A percentile compares a stretch with the other conserved stretches of the same genome.
Conservation (phyloP, 2,888 invertebrate genomes). For the Eilema depressum region DNA sequence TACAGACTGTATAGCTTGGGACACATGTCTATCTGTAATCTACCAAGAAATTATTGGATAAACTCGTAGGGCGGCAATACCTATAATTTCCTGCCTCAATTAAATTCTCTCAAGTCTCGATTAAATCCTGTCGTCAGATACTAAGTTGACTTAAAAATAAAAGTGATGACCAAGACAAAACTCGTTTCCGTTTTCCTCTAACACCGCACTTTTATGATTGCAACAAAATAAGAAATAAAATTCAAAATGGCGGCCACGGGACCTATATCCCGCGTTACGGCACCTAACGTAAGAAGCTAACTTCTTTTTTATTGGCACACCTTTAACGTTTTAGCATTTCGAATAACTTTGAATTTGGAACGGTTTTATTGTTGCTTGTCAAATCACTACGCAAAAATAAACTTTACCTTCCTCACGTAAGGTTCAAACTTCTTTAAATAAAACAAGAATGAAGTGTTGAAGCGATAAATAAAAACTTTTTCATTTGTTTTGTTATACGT, state of each 20-base stretch:
- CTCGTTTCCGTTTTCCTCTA: constrained; percentile 33
- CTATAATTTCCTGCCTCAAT: background rate
- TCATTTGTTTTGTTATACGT: constrained; percentile 58
- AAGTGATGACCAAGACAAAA: constrained; percentile 36
- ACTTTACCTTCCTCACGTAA: constrained; percentile 31
- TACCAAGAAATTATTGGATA: no score
- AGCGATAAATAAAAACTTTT: constrained; percentile 82
- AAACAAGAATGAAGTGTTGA: constrained; percentile 58
- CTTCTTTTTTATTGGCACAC: constrained; percentile 85
- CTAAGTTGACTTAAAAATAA: constrained; percentile 9
- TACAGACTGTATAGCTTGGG: no score
- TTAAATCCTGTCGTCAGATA: background rate
- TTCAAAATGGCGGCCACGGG: constrained; percentile 57
- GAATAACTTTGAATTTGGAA: constrained; percentile 83
- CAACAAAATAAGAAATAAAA: constrained; percentile 55
- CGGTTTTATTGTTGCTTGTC: constrained; percentile 73
- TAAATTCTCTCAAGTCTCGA: background rate
- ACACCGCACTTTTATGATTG: constrained; percentile 49
- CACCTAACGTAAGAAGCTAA: constrained; percentile 80
- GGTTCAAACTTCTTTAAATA: constrained; percentile 34
- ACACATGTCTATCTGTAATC: no score
- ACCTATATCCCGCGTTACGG: constrained; percentile 73
- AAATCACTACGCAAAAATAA: constrained; percentile 32
- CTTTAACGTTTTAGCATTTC: constrained; percentile 81
- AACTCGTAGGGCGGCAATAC: background rate